Base-by-base conservation (phyloP, 53 echinoderm and acorn worm species). In the Arbacia lixula region DNA sequence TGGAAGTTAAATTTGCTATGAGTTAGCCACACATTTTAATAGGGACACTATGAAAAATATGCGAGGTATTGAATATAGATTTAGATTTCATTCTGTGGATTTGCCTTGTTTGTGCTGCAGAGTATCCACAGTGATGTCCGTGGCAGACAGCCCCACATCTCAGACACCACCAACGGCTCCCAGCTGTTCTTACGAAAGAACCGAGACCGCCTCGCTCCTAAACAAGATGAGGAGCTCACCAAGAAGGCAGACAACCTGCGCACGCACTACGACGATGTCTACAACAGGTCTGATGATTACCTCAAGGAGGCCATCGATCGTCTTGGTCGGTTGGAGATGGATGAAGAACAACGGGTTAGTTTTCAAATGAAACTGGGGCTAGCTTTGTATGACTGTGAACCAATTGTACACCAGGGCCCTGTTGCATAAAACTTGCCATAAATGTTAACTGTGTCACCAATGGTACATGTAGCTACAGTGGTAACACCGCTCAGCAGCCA, bases 121-220 rank as follows among this genome's bases (percentile, higher is more conserved):
- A 91, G 68, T 25, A 72, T 98, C 21, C 86, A 94, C 61, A 72
- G 35, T 2, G 94, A 98, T 33, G 81, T 98, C 62, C 82, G 88
- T 3, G 55, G 83, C 27, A 54, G 60, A 11, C 94, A 94, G 66
- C 92, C 98, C 6, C 82, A 88, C 49, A 90, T 98, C 39, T 88
- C 90, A 0, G 90, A 92, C 54, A 86, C 88, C 6, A 87, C 88
- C 67, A 88, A 90, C 29, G 90, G 88, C 22, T 85, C 94, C 0
- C 87, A 98, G 56, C 98, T 92, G 74, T 98, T 98, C 88, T 72
- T 92, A 85, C 88, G 94, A 9, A 94, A 92, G 87, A 94, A 95
- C 72, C 79, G 92, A 19, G 94, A 98, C 60, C 50, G 85, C 5
- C 89, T 98, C 8, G 71, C 92, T 0, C 94, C 92, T 16, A 86